Base-by-base conservation (phyloP, 2,113 vertebrate species). In the Cheilinus undulatus region DNA sequence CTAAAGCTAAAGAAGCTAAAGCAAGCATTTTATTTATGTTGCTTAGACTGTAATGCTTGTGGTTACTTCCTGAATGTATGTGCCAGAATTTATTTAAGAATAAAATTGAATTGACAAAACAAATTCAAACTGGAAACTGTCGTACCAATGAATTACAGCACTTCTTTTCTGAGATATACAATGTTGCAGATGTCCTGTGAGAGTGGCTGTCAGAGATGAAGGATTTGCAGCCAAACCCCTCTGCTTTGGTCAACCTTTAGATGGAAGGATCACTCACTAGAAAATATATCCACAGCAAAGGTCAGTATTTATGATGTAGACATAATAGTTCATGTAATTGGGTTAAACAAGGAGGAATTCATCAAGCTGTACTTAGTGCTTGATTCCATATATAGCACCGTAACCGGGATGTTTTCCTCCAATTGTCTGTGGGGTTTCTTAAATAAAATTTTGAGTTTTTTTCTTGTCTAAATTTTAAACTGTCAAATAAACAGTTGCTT, bases 401-500 rank as follows among this genome's bases (percentile, higher is more conserved):
- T 77, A 66, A 70, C 26, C 42, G 65, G 87, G 84, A 78, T 76
- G 63, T 80, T 84, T 85, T 73, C 76, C 53, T 75, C 86, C 69
- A 69, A 76, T 68, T 87, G 85, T 83, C 76, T 77, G 64, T 86
- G 85, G 76, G 70, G 77, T 91, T 91, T 86, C 82, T 88, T 85
- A 82, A 84, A 84, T 86, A 92, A 80, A 60, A 83, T 91, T 91
- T 89, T 86, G 87, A 91, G 81, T 68, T 82, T 88, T 73, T 62
- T 92, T 89, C 77, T 87, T 80, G 90, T 93, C 90, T 90, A 83
- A 86, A 90, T 91, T 90, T 72, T 68, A 80, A 92, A 88, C 78
- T 88, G 90, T 91, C 91, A 73, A 93, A 91, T 92, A 92, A 91
- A 92, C 87, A 90, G 86, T 89, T 91, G 78, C 86, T 75, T 88